Percentiles rank a stretch among this genome's conserved stretches.
Conservation (phyloP, 2,888 invertebrate species). For the Danaus chrysippus region DNA sequence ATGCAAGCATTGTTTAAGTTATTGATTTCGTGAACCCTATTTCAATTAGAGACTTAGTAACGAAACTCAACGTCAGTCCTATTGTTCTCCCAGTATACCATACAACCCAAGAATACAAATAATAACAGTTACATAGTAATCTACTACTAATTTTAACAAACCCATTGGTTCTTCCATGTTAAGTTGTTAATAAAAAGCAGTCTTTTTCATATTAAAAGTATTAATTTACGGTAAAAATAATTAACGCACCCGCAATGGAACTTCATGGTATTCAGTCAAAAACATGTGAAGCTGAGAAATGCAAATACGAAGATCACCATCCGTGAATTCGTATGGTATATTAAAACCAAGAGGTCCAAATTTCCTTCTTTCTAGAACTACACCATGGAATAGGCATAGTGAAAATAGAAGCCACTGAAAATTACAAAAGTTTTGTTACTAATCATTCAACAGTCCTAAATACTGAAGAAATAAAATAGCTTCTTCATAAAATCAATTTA, state of each 20-base stretch:
- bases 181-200: no score
- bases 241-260: constrained; percentile 83
- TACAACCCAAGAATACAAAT: no score
- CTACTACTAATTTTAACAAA: no score
- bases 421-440: neutral
- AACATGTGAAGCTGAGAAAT: constrained; percentile 91
- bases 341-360: constrained; percentile 94
- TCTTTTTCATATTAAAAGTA: no score
- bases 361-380: constrained; percentile 88
- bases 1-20: neutral
- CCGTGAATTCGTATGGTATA: constrained; percentile 93
- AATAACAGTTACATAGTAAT: no score
- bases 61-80: neutral
- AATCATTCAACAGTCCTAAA: neutral
- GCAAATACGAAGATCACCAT: constrained; percentile 91
- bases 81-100: no score
- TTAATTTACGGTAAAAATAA: neutral
- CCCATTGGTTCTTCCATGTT: no score
- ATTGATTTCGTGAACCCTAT: neutral
- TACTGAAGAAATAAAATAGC: neutral
- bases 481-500: no score
- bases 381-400: constrained; percentile 92
- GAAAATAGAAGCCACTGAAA: constrained; percentile 85
- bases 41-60: neutral
- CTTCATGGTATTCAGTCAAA: constrained; percentile 86